phyloP scores from a whole-genome alignment of 2,888 invertebrate species.

The Thysanoteuthis rhombus region DNA sequence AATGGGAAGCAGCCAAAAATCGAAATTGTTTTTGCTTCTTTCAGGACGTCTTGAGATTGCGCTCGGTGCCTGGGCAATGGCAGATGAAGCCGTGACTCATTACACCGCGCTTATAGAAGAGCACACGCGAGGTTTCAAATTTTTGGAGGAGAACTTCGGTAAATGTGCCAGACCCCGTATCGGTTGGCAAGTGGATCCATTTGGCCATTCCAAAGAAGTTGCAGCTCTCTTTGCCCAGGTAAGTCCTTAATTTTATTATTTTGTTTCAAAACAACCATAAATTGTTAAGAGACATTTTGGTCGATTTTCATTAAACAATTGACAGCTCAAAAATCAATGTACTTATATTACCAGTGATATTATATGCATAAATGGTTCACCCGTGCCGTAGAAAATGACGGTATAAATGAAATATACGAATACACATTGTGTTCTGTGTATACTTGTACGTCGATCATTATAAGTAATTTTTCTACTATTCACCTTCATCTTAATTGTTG shows the following conservation, averaged over 20 bases:
- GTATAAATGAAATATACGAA: too few species aligned
- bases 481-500: too few species aligned
- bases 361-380: too few species aligned
- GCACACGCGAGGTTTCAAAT: slow-evolving; percentile 71
- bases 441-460: too few species aligned
- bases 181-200: slow-evolving; percentile 89
- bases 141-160: slow-evolving; percentile 63
- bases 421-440: too few species aligned
- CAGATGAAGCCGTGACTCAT: slow-evolving; percentile 71
- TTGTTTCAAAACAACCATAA: too few species aligned
- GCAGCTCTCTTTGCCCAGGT: slow-evolving; percentile 74
- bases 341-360: background rate
- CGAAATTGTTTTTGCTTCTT: background rate
- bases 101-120: slow-evolving; percentile 72
- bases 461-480: too few species aligned
- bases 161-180: slow-evolving; percentile 79
- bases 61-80: slow-evolving; percentile 72
- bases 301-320: too few species aligned
- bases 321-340: background rate
- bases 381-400: too few species aligned
- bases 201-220: slow-evolving; percentile 87
- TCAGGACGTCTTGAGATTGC: slow-evolving; percentile 69
- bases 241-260: background rate
- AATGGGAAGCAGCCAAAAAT: background rate
- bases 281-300: too few species aligned